A percentile compares a stretch with the other conserved stretches of the same genome.
Conservation (phyloP, 2,797 vertebrate species). For the Spinus olivaceus region DNA sequence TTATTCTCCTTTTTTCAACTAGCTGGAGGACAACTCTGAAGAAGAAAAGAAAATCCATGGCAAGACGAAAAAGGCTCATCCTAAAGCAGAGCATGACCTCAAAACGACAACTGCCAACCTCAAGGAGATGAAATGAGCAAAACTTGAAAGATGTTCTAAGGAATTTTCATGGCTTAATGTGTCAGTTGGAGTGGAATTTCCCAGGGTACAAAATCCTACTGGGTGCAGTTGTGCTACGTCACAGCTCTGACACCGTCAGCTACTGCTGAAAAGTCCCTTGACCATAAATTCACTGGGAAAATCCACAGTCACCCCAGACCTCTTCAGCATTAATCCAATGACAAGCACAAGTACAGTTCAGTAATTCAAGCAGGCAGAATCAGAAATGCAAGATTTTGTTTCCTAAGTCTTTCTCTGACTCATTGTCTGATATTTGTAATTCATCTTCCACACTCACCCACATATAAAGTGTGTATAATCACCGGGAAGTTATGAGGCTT, state of each 20-base stretch:
- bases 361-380: not conserved
- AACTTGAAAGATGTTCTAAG: conserved; percentile 76
- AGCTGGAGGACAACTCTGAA: conserved; percentile 76
- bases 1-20: not conserved
- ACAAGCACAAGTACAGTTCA: not conserved
- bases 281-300: not conserved
- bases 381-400: conserved; percentile 2
- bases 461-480: conserved; percentile 26
- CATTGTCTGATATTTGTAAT: conserved; percentile 58
- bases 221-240: not conserved
- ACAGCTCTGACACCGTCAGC: not conserved
- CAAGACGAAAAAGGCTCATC: conserved; percentile 75
- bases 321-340: not conserved
- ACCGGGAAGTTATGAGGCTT: conserved; percentile 9
- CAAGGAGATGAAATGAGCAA: conserved; percentile 73
- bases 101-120: conserved; percentile 75
- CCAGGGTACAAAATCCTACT: not conserved
- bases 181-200: not conserved
- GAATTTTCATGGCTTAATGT: conserved; percentile 30
- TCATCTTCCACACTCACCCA: conserved; percentile 45
- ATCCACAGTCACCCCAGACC: not conserved
- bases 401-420: conserved; percentile 21
- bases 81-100: conserved; percentile 76
- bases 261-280: not conserved
- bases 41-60: conserved; percentile 78